These are phyloP conservation scores for Geopemphigus sp. DNA, from an alignment of 1,140 invertebrate species.

Conservation along the genomic window DNA sequence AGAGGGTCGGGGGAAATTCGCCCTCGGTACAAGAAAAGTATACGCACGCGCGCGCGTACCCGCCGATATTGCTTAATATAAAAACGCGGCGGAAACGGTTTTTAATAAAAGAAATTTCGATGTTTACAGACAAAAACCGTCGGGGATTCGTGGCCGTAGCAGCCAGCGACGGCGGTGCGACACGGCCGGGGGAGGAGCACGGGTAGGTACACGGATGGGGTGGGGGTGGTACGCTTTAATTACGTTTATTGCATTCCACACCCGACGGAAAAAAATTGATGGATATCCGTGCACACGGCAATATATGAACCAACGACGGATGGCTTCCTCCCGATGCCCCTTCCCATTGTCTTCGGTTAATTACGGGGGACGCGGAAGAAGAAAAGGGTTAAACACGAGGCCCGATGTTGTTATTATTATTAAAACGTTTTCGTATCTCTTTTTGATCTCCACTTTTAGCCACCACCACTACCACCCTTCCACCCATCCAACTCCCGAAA, in stretches of 20 bases:
- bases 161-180: background rate
- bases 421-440: constrained; percentile 48
- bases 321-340: constrained; percentile 24
- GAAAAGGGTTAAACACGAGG: constrained; percentile 38
- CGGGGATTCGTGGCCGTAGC: background rate
- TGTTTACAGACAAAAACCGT: constrained; percentile 19
- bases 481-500: too few relatives aligned
- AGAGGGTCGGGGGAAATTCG: constrained; percentile 10
- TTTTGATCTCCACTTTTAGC: constrained; percentile 47
- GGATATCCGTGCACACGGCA: constrained; percentile 7
- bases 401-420: constrained; percentile 26
- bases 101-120: constrained; percentile 41
- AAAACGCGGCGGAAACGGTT: constrained; percentile 16
- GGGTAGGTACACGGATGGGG: background rate
- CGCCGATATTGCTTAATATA: background rate
- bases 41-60: background rate
- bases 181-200: too few relatives aligned
- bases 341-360: constrained; percentile 46
- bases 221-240: constrained; percentile 15
- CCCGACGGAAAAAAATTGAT: constrained; percentile 38
- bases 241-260: constrained; percentile 48
- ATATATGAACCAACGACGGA: constrained; percentile 26
- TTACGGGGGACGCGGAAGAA: constrained; percentile 45
- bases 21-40: background rate
- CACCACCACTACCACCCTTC: background rate